Base-by-base conservation (phyloP, 2,888 invertebrate genomes). In the Neocrepidodera transversa region DNA sequence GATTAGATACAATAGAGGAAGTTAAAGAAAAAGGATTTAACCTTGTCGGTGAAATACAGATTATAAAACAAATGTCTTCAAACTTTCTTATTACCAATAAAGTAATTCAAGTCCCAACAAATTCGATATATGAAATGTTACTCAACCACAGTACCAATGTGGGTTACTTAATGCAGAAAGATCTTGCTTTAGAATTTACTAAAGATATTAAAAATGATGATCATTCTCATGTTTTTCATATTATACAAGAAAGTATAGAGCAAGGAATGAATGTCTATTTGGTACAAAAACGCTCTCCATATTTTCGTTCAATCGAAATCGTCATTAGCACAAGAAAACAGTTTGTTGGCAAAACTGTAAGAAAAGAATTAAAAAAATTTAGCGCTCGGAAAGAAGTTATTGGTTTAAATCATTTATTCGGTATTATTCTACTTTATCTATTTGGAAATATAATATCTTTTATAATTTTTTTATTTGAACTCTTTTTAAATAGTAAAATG, bases 231-330 rank as follows among this genome's bases (percentile, higher is more conserved):
- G 35, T 53, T 32, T 53, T 18, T 35, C 43, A 40, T 17, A 17
- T 53, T 10, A 45, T 53, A 17, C n/a, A 13, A 4, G 53, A 53
- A 45, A n/a, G 11, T 10, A 23, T 53, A 10, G 23, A 10, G 11
- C 4, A 35, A 7, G 53, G 53, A 18, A 45, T 35, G 16, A 32
- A 20, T 16, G 53, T 45, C 7, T 53, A 32, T 16, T 16, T 53
- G 23, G 11, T 53, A 11, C 18, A 20, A 23, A 53, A 45, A 35
- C n/a, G 11, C 3, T 53, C 53, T 16, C 53, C 53, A 3, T 53
- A 53, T 36, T 23, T 23, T 23, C n/a, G n/a, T n/a, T n/a, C n/a
- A n/a, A n/a, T n/a, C n/a, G n/a, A n/a, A n/a, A n/a, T n/a, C n/a
- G n/a, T n/a, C n/a, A n/a, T n/a, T n/a, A n/a, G n/a, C n/a, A n/a